Conservation (phyloP, 2,113 vertebrate species). For the Glaucidium brasilianum region DNA sequence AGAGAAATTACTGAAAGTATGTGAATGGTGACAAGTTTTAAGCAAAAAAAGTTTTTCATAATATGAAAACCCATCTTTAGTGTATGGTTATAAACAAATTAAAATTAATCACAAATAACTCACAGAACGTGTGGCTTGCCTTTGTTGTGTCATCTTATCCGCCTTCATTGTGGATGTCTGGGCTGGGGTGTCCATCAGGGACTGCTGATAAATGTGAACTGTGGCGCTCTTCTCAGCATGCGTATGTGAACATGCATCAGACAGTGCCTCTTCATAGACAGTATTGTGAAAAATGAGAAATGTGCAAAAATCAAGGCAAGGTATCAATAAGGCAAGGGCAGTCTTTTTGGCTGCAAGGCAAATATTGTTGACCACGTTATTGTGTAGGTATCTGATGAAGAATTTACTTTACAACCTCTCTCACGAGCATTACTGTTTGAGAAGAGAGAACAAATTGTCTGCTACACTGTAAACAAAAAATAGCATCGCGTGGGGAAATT, state of each 20-base stretch:
- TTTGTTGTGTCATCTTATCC: constrained; percentile 45
- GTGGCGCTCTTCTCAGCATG: not conserved
- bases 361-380: not conserved
- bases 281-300: not conserved
- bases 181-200: not conserved
- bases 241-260: not conserved
- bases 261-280: not conserved
- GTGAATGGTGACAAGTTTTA: constrained; percentile 35
- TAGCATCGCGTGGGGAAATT: not conserved
- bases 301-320: rapidly evolving
- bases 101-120: constrained; percentile 70
- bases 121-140: constrained; percentile 43
- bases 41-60: constrained; percentile 16
- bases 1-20: constrained; percentile 10
- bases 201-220: not conserved
- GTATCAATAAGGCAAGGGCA: not conserved
- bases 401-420: not conserved
- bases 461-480: not conserved
- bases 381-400: not conserved
- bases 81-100: constrained; percentile 72
- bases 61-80: constrained; percentile 54
- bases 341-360: not conserved
- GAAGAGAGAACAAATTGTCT: not conserved
- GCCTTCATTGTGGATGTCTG: not conserved
- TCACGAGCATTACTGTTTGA: not conserved